phyloP scores from a whole-genome alignment of 1,140 invertebrate genomes.

The Metopolophium dirhodum region DNA sequence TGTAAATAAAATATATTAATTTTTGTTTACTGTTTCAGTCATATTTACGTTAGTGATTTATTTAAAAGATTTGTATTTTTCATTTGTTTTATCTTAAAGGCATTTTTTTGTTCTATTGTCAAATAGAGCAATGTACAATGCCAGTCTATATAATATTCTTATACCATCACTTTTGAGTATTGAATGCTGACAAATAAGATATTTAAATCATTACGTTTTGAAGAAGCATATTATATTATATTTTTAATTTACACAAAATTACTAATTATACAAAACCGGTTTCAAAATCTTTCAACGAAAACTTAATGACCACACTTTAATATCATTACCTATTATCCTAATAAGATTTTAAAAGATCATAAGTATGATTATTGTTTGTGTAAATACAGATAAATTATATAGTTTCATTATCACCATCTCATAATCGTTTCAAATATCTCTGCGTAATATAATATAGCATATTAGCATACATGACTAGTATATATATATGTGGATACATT shows the following conservation, averaged over 20 bases:
- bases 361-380: not conserved
- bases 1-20: conserved; percentile 1
- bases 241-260: not conserved
- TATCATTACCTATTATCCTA: not conserved
- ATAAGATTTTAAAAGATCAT: not conserved
- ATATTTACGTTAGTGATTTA: not conserved
- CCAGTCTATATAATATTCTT: too few species aligned
- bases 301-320: not conserved
- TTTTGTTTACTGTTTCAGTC: not conserved
- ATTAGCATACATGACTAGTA: not conserved
- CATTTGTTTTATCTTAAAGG: not conserved
- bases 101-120: not conserved
- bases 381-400: not conserved
- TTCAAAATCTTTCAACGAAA: not conserved
- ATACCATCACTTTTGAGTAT: not conserved
- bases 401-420: not conserved
- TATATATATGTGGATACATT: not conserved
- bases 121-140: not conserved
- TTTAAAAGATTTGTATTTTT: not conserved
- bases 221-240: not conserved
- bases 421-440: not conserved
- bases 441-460: not conserved
- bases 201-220: not conserved
- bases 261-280: not conserved
- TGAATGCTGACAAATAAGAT: not conserved